Evolutionary conservation across 2,888 invertebrate genomes (phyloP), one percentile per base, ranked within the genome.

Genomic region (Agrochola lota): DNA sequence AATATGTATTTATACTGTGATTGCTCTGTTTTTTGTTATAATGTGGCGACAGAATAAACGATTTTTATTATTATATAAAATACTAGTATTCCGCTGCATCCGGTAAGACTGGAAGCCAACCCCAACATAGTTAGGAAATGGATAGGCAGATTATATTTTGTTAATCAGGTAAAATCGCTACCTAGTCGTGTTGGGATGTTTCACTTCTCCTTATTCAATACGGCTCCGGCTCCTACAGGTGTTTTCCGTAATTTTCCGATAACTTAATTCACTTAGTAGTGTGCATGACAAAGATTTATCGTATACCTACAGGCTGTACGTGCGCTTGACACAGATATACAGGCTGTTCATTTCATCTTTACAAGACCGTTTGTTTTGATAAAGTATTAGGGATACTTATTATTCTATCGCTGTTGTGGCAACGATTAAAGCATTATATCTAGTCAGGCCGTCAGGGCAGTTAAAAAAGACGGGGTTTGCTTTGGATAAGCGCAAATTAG

Each of bases 321-420:
- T 46, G 46, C 11, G 23, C 26, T 55, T 73, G 43, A 1, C 15
- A 35, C 9, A n/a, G 3, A n/a, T 71, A 66, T 55, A 71, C 66
- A 80, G 66, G 26, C 30, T 64, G 30, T 71, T 59, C 71, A 64
- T 78, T 80, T 71, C 80, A 79, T 70, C 40, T 52, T 77, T 23
- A 52, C 60, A 67, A 77, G 67, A 17, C 20, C 46, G 62, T 43
- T 62, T 55, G 52, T 76, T 62, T 68, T 46, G 17, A 35, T 17
- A 55, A 62, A 46, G 35, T 63, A 49, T 78, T 55, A 55, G 43
- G 40, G 5, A 49, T 20, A 60, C 60, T 77, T 67, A 55, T 35
- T 43, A 77, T 52, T 77, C 43, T 49, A 17, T 15, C 17, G 23
- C 49, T 52, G 59, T 77, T n/a, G 11, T 60, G 46, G 20, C 11